phyloP scores from a whole-genome alignment of 2,113 vertebrate species.

The Phycodurus eques region DNA sequence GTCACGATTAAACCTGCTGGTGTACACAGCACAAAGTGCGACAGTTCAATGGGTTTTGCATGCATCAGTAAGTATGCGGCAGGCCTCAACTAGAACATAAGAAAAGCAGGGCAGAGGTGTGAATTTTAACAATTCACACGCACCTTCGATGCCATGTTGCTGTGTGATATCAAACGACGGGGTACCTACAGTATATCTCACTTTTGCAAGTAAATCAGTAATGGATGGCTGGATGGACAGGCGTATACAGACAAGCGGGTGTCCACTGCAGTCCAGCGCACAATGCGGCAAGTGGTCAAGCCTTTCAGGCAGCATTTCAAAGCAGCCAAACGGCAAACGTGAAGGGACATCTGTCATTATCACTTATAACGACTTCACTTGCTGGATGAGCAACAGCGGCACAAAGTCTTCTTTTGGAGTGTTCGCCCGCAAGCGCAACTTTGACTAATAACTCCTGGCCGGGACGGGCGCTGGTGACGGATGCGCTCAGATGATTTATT shows the following conservation, averaged over 20 bases:
- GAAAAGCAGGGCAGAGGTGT: no score
- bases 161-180: no score
- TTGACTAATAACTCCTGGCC: conserved; percentile 8
- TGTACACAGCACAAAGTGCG: no score
- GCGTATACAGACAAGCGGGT: not conserved
- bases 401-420: conserved; percentile 18
- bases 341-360: conserved; percentile 61
- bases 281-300: conserved; percentile 23
- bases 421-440: conserved; percentile 22
- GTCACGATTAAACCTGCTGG: no score
- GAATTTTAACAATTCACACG: no score
- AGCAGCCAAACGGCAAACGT: conserved; percentile 32
- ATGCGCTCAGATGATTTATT: conserved; percentile 13
- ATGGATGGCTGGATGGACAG: not conserved
- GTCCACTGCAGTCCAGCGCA: conserved; percentile 22
- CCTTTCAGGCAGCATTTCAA: conserved; percentile 36
- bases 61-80: no score
- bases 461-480: not conserved
- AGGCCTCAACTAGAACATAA: no score
- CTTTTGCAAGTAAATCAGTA: no score
- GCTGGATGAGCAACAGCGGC: conserved; percentile 36
- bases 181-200: no score
- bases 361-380: conserved; percentile 50
- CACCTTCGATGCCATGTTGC: no score
- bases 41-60: no score